Evolutionary conservation across 1,140 invertebrate species (phyloP).

Genomic region (Aphaenogaster ashmeadi): DNA sequence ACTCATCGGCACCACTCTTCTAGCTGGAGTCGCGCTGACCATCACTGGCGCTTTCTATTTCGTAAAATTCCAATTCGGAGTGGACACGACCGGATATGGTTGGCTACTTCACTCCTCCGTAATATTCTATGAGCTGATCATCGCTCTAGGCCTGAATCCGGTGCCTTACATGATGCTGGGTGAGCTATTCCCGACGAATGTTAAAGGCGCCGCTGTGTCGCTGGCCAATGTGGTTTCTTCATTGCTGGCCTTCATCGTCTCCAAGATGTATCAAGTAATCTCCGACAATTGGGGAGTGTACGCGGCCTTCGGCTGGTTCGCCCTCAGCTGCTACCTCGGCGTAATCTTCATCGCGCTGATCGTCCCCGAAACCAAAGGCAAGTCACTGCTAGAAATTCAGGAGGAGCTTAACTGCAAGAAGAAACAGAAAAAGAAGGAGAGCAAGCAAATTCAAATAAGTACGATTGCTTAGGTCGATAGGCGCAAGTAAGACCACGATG

Average conservation of each 20-base stretch:
- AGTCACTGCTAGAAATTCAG: conserved; percentile 90
- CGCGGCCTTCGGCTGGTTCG: conserved; percentile 88
- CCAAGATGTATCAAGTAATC: conserved; percentile 88
- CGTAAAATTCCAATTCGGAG: conserved; percentile 84
- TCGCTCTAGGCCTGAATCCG: conserved; percentile 88
- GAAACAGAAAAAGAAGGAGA: conserved; percentile 39
- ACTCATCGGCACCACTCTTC: conserved; percentile 87
- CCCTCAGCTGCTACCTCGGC: conserved; percentile 87
- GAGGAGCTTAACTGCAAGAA: conserved; percentile 83
- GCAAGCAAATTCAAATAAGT: conserved; percentile 54
- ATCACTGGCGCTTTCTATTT: conserved; percentile 86
- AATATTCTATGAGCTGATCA: conserved; percentile 88
- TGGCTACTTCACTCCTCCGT: conserved; percentile 88
- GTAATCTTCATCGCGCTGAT: conserved; percentile 88
- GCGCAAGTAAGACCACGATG: not conserved
- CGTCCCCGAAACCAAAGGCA: conserved; percentile 92
- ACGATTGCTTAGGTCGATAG: conserved; percentile 62
- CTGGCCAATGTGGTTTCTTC: conserved; percentile 84
- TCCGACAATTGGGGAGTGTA: conserved; percentile 88
- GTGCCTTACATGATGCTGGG: conserved; percentile 89
- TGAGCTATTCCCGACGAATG: conserved; percentile 89
- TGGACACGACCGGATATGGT: conserved; percentile 82
- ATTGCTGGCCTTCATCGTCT: conserved; percentile 87
- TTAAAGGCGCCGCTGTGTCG: conserved; percentile 88
- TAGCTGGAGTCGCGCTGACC: conserved; percentile 86